These are phyloP conservation scores for Acanthornis magna DNA, from an alignment of 2,797 vertebrate genomes.

Conservation along the genomic window DNA sequence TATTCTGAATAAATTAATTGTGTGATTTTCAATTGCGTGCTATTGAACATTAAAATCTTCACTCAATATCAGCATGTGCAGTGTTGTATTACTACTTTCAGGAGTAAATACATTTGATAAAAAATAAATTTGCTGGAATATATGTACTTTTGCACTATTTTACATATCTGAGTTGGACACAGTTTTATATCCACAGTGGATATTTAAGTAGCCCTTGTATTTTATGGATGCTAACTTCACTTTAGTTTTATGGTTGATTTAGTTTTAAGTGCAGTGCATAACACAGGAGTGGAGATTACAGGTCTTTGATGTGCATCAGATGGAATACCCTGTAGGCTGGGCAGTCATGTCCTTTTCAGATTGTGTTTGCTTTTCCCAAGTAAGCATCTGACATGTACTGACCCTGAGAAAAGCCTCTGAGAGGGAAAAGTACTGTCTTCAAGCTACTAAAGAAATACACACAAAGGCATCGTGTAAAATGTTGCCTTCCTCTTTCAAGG, in stretches of 20 bases:
- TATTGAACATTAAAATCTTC: neutral
- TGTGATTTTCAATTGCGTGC: neutral
- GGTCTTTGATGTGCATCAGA: neutral
- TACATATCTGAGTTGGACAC: neutral
- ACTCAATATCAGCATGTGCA: neutral
- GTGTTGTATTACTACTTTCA: slow-evolving; percentile 29
- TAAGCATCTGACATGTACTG: neutral
- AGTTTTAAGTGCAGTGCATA: neutral
- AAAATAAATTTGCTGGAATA: neutral
- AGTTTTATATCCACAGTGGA: neutral
- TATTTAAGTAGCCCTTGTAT: neutral
- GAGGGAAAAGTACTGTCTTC: neutral
- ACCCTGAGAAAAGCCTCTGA: neutral
- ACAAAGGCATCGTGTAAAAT: neutral
- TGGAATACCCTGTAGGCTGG: neutral
- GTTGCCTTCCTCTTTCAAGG: neutral
- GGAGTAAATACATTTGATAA: slow-evolving; percentile 32
- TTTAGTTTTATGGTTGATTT: neutral
- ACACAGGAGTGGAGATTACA: neutral
- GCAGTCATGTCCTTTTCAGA: neutral
- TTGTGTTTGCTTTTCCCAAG: neutral
- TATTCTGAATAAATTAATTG: neutral
- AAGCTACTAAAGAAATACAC: neutral
- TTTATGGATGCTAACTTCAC: neutral
- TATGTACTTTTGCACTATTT: neutral